Evolutionary conservation across 1,140 invertebrate species (phyloP).

Genomic region (Drosophila ananassae): DNA sequence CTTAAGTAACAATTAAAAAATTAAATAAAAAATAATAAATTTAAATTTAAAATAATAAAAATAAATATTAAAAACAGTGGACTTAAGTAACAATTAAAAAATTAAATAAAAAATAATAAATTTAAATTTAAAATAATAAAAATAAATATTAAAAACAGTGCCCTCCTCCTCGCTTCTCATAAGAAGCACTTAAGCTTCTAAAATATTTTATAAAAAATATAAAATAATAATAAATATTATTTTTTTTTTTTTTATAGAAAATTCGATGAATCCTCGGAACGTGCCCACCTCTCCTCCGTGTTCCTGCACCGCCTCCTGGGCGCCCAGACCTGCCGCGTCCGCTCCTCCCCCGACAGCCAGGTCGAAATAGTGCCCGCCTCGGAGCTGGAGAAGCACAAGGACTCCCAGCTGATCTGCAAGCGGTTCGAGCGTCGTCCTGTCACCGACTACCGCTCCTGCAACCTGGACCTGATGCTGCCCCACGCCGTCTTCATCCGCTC

Average conservation of each 20-base stretch:
- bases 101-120: too few relatives aligned
- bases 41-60: too few relatives aligned
- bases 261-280: conserved; percentile 55
- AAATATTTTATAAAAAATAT: neutral
- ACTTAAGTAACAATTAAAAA: too few relatives aligned
- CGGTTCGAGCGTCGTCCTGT: conserved; percentile 64
- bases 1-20: too few relatives aligned
- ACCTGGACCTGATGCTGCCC: conserved; percentile 73
- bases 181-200: neutral
- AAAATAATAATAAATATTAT: neutral
- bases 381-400: conserved; percentile 68
- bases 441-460: conserved; percentile 66
- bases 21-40: too few relatives aligned
- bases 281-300: conserved; percentile 55
- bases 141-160: too few relatives aligned
- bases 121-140: too few relatives aligned
- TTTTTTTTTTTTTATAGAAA: conserved; percentile 40
- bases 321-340: conserved; percentile 46
- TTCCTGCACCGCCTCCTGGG: conserved; percentile 71
- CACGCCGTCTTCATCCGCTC: conserved; percentile 62
- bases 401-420: conserved; percentile 72
- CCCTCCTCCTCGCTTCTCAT: too few relatives aligned
- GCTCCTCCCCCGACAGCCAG: conserved; percentile 43
- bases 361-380: conserved; percentile 61
- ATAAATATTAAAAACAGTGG: too few relatives aligned